Conservation (phyloP, 2,888 invertebrate species). For the Girardia tigrina region DNA sequence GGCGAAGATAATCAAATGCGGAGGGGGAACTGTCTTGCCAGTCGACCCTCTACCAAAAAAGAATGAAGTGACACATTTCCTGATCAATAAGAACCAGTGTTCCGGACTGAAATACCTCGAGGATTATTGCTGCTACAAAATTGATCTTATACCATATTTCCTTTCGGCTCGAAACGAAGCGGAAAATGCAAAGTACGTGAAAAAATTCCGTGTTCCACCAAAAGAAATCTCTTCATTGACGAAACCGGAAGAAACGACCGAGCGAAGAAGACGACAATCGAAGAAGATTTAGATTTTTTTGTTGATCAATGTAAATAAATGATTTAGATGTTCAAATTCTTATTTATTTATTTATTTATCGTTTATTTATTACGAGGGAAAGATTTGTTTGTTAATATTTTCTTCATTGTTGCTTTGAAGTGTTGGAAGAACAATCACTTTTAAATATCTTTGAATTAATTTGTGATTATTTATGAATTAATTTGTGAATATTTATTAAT, state of each 20-base stretch:
- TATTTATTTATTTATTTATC: no score
- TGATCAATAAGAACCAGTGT: slow-evolving; percentile 6
- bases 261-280: neutral
- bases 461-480: no score
- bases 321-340: no score
- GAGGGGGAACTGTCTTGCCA: slow-evolving; percentile 59
- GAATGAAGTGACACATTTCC: neutral
- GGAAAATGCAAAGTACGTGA: neutral
- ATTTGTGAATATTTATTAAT: no score
- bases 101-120: neutral
- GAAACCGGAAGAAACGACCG: neutral
- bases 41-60: neutral
- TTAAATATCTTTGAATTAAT: no score
- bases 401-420: no score
- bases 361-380: neutral
- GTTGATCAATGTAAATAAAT: no score
- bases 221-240: neutral
- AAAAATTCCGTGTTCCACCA: neutral
- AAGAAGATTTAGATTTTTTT: neutral
- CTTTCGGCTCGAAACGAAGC: neutral
- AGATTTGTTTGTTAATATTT: no score
- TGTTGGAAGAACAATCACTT: no score
- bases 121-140: neutral
- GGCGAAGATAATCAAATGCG: slow-evolving; percentile 64
- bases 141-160: neutral